These are phyloP conservation scores for Daboia siamensis DNA, from an alignment of 2,113 vertebrate genomes.

Conservation along the genomic window DNA sequence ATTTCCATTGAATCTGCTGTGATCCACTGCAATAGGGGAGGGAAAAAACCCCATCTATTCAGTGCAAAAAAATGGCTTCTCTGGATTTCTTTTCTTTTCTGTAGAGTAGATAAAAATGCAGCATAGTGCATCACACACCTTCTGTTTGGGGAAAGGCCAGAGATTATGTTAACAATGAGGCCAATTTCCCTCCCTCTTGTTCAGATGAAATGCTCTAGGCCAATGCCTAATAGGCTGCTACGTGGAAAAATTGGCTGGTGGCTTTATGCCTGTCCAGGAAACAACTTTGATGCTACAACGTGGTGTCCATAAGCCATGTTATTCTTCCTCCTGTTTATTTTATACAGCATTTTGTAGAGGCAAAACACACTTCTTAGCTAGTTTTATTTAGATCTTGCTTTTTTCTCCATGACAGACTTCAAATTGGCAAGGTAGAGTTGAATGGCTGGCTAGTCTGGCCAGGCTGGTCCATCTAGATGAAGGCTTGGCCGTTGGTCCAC, in stretches of 20 bases:
- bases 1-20: constrained; percentile 52
- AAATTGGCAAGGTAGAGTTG: not conserved
- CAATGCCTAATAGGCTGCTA: constrained; percentile 12
- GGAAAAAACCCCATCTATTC: constrained; percentile 35
- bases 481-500: not conserved
- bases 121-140: constrained; percentile 21
- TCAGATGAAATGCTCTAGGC: constrained; percentile 16
- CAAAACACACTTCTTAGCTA: not conserved
- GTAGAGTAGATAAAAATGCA: constrained; percentile 45
- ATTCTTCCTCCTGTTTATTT: not conserved
- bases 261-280: not conserved
- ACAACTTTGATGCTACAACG: not conserved
- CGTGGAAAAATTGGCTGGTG: not conserved
- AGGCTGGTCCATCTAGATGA: not conserved
- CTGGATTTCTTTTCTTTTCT: constrained; percentile 36
- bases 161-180: constrained; percentile 48
- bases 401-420: not conserved
- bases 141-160: constrained; percentile 48
- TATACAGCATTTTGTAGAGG: not conserved
- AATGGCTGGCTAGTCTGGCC: not conserved
- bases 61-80: constrained; percentile 41
- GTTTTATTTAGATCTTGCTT: not conserved
- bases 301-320: not conserved
- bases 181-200: constrained; percentile 42
- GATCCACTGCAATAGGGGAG: constrained; percentile 46